phyloP scores from a whole-genome alignment of 2,113 vertebrate genomes.

The Cottus gobio region DNA sequence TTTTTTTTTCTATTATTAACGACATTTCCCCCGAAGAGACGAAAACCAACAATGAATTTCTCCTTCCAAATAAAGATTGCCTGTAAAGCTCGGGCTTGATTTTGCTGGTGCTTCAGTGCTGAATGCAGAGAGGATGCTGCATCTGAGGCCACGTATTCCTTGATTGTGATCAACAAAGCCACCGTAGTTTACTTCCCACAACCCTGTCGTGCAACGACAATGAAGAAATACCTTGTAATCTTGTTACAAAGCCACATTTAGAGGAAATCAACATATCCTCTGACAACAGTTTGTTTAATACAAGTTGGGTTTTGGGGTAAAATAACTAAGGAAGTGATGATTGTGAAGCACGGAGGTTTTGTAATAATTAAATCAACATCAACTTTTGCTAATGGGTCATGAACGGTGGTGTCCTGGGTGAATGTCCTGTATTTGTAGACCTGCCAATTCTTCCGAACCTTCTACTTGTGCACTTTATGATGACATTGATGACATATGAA shows the following conservation, averaged over 20 bases:
- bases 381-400: no score
- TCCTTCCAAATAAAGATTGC: neutral
- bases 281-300: neutral
- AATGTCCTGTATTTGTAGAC: neutral
- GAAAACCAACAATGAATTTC: slow-evolving; percentile 6
- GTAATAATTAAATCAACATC: neutral
- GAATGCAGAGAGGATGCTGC: slow-evolving; percentile 3
- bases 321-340: neutral
- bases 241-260: neutral
- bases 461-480: neutral
- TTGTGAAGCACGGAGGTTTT: neutral
- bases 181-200: neutral
- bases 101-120: neutral
- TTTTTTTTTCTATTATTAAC: slow-evolving; percentile 29
- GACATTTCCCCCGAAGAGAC: slow-evolving; percentile 14
- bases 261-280: neutral
- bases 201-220: no score
- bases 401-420: no score
- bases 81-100: slow-evolving; percentile 2
- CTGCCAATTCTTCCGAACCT: neutral
- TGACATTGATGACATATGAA: neutral
- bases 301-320: no score
- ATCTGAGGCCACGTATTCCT: neutral
- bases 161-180: neutral
- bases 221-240: no score